These are phyloP conservation scores for Anoura caudifer DNA, from an alignment of 2,113 vertebrate genomes.

Conservation along the genomic window DNA sequence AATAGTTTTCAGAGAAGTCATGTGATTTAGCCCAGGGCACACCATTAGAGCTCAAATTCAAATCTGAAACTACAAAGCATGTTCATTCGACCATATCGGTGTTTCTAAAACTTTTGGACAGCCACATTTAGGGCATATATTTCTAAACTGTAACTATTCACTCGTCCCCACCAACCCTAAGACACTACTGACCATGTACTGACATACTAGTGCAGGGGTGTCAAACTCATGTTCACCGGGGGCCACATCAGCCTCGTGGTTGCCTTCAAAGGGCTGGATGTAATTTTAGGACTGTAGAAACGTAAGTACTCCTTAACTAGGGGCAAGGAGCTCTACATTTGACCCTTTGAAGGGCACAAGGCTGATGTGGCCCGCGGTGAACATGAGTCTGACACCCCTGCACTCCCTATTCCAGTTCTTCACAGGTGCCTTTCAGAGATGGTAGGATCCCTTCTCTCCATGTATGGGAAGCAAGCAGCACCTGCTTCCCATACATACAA, in stretches of 20 bases:
- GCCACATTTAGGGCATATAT: not conserved
- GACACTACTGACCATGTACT: not conserved
- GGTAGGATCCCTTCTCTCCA: not conserved
- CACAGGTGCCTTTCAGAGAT: not conserved
- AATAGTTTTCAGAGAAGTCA: not conserved
- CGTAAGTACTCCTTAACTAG: too few species aligned
- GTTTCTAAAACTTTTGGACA: not conserved
- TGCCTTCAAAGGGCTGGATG: too few species aligned
- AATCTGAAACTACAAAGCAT: not conserved
- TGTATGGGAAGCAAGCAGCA: too few species aligned
- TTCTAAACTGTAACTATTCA: not conserved
- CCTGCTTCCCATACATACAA: not conserved
- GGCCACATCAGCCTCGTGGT: too few species aligned
- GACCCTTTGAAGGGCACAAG: too few species aligned
- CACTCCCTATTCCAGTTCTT: not conserved
- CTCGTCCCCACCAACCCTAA: not conserved
- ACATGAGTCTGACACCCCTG: too few species aligned
- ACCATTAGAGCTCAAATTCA: not conserved
- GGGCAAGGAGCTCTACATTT: too few species aligned
- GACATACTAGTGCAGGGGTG: not conserved
- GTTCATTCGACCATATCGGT: not conserved
- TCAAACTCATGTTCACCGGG: too few species aligned
- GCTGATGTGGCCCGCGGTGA: too few species aligned
- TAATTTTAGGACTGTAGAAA: too few species aligned
- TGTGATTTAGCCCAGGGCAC: not conserved